Conservation (phyloP, 1,140 invertebrate species). For the Melanaphis sacchari region DNA sequence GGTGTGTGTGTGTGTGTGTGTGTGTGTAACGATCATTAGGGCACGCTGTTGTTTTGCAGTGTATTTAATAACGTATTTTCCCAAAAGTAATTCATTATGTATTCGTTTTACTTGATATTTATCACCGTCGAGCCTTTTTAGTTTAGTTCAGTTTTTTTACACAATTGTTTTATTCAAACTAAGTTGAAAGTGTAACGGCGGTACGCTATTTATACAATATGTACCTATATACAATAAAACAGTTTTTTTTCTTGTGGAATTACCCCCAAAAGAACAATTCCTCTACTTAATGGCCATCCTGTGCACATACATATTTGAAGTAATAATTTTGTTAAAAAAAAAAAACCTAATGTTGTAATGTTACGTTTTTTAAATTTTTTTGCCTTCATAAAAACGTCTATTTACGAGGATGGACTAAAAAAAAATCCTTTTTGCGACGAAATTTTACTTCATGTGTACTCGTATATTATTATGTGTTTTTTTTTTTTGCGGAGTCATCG, state of each 20-base stretch:
- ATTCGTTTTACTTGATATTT: conserved; percentile 46
- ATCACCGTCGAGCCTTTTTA: conserved; percentile 34
- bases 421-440: not conserved
- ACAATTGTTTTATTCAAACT: conserved; percentile 56
- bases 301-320: not conserved
- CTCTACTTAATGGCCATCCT: conserved; percentile 24
- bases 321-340: conserved; percentile 2
- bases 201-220: conserved; percentile 21
- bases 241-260: conserved; percentile 15
- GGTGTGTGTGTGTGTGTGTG: too few relatives aligned
- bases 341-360: not conserved
- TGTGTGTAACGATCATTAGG: conserved; percentile 36
- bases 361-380: not conserved
- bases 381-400: not conserved
- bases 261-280: conserved; percentile 45
- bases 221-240: conserved; percentile 35
- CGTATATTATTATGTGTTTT: not conserved
- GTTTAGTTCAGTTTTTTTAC: not conserved
- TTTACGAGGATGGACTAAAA: not conserved
- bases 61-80: conserved; percentile 45
- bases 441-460: not conserved
- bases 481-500: not conserved
- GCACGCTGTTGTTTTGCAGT: not conserved
- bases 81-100: conserved; percentile 42
- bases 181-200: conserved; percentile 45